Conservation (phyloP, 2,113 vertebrate species). For the Narcine bancroftii region DNA sequence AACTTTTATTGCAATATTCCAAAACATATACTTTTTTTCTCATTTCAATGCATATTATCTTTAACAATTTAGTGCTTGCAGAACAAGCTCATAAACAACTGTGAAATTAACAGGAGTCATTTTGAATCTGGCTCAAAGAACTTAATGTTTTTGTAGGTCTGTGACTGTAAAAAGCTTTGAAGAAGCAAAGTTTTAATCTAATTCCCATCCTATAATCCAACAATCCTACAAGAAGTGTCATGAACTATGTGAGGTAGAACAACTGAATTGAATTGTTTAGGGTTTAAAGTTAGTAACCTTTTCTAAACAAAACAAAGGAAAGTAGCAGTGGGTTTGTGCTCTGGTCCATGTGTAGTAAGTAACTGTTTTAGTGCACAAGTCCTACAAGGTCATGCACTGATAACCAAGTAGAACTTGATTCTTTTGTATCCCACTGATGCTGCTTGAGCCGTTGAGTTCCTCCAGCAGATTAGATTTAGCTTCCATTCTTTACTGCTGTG, state of each 20-base stretch:
- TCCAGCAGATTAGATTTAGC: no score
- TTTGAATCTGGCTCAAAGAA: background rate
- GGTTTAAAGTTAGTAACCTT: background rate
- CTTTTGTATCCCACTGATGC: no score
- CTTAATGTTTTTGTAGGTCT: background rate
- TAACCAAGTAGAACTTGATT: conserved; percentile 1
- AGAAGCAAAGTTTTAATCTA: background rate
- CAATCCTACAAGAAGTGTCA: background rate
- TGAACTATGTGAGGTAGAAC: background rate
- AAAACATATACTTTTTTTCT: background rate
- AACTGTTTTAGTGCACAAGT: background rate
- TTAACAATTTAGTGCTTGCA: background rate
- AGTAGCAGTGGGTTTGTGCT: background rate
- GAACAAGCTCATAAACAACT: background rate
- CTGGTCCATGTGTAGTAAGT: background rate
- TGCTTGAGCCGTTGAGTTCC: no score
- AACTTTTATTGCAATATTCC: background rate
- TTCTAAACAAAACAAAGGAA: background rate
- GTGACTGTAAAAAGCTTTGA: background rate
- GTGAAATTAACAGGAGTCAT: background rate
- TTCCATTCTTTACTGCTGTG: background rate
- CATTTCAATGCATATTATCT: background rate
- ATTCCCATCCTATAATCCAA: background rate
- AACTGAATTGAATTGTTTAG: background rate
- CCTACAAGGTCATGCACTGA: background rate